phyloP scores from a whole-genome alignment of 2,113 vertebrate species.

The Sclerurus mexicanus region DNA sequence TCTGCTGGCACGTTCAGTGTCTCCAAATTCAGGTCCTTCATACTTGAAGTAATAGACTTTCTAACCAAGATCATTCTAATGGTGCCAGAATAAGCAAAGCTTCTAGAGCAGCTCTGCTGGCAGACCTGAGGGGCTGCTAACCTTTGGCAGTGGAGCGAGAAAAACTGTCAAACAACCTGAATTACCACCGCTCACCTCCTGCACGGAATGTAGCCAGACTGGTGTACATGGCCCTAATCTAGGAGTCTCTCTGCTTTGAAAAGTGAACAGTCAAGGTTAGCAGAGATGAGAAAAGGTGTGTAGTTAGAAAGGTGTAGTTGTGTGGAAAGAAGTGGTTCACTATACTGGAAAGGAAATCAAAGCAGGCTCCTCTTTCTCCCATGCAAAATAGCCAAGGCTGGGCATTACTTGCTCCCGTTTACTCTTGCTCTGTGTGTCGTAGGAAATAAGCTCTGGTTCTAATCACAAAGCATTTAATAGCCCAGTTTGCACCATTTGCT shows the following conservation, averaged over 20 bases:
- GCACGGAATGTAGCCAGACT: background rate
- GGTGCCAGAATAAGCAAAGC: background rate
- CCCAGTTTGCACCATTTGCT: constrained; percentile 15
- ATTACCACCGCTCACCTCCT: background rate
- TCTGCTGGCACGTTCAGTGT: background rate
- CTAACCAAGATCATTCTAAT: background rate
- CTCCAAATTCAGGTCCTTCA: background rate
- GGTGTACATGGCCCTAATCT: background rate
- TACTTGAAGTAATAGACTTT: background rate
- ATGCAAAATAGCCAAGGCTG: background rate
- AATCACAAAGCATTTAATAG: background rate
- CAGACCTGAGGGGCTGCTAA: background rate
- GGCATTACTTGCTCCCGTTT: background rate
- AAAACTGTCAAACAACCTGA: background rate
- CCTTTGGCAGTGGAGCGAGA: background rate
- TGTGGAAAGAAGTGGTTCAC: background rate
- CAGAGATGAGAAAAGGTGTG: background rate
- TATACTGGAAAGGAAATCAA: background rate
- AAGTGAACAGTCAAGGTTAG: background rate
- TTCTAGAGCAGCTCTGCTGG: background rate
- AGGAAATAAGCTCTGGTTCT: background rate
- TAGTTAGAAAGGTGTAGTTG: background rate
- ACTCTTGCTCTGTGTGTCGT: background rate
- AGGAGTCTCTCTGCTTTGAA: background rate
- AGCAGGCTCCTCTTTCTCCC: background rate